Base-by-base conservation (phyloP, 1,140 invertebrate species). In the Heterodera schachtii region DNA sequence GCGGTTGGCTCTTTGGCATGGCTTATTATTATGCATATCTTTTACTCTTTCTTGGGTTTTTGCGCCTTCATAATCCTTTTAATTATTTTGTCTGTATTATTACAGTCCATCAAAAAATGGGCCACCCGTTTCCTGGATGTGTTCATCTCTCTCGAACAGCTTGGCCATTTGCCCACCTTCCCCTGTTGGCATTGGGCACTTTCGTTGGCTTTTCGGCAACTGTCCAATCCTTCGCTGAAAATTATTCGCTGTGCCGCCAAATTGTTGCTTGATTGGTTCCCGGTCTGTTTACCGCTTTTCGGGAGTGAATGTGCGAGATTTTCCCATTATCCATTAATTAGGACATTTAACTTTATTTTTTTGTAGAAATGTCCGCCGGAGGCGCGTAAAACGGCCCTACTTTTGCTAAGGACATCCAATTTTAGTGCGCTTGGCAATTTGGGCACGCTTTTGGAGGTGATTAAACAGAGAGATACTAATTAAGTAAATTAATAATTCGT, bases 151-250 rank as follows among this genome's bases (percentile, higher is more conserved):
- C 64, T 78, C 13, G 66, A 78, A 41, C 77, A 43, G 46, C 31
- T 49, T 69, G 66, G 70, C 31, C 11, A n/a, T 69, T 41, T 71
- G 69, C 69, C 69, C 19, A 43, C 69, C 2, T 71, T 71, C n/a
- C 31, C 19, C 21, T 69, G 16, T n/a, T 76, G 77, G 77, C 31
- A 47, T n/a, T 78, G 77, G 77, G 44, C 64, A 64, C 70, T 78
- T 31, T 21, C 70, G 3, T 66, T 78, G 52, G 64, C 70, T 47
- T 78, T 78, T 69, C 77, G 31, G n/a, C 64, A 78, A 69, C 64
- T 78, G 44, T 43, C 64, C 31, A 64, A 78, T 44, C 64, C 77
- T 43, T 78, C 77, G 3, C 64, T 70, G 47, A 78, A 78, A 78
- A n/a, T 78, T 66, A 60, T 78, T 64, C 66, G 70, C 11, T 11